Percentiles rank a stretch among this genome's conserved stretches.
Evolutionary conservation across 2,888 invertebrate species (phyloP).

Genomic region (Pterobdella sp.): DNA sequence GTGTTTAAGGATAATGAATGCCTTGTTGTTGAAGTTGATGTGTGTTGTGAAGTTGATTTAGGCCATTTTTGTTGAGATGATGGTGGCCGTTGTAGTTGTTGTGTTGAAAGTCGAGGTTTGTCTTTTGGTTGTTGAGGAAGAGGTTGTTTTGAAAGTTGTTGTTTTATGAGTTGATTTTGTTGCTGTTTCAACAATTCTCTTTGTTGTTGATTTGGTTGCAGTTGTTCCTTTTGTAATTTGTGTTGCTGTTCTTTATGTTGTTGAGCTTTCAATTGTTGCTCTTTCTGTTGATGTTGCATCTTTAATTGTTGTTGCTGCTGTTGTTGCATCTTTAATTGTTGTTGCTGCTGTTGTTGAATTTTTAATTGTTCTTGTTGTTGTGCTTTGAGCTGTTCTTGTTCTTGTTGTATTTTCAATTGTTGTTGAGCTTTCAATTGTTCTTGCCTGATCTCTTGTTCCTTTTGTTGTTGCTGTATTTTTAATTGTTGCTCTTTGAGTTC

Average conservation of each 20-base stretch:
- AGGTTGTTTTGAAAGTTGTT: no score
- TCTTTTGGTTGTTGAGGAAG: no score
- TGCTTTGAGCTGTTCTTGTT: not conserved
- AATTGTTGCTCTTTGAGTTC: not conserved
- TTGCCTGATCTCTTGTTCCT: not conserved
- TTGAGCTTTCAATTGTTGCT: no score
- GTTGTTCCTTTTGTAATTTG: not conserved
- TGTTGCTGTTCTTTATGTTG: not conserved
- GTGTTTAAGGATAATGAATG: not conserved
- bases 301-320: not conserved
- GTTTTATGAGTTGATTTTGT: not conserved
- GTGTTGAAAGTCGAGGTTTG: no score
- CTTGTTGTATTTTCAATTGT: not conserved
- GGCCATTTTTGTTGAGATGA: no score
- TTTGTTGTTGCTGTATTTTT: not conserved
- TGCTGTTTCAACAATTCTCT: no score
- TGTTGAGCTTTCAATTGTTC: not conserved
- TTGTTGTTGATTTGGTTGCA: not conserved
- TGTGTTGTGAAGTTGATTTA: no score
- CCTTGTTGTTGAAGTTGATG: no score
- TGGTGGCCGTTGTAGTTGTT: no score
- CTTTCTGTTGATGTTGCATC: not conserved
- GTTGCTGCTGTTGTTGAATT: not conserved
- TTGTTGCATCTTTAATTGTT: not conserved
- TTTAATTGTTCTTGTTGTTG: conserved; percentile 5